Percentiles rank a stretch among this genome's conserved stretches.
Conservation (phyloP, 2,888 invertebrate species). For the Melinaea marsaeus region DNA sequence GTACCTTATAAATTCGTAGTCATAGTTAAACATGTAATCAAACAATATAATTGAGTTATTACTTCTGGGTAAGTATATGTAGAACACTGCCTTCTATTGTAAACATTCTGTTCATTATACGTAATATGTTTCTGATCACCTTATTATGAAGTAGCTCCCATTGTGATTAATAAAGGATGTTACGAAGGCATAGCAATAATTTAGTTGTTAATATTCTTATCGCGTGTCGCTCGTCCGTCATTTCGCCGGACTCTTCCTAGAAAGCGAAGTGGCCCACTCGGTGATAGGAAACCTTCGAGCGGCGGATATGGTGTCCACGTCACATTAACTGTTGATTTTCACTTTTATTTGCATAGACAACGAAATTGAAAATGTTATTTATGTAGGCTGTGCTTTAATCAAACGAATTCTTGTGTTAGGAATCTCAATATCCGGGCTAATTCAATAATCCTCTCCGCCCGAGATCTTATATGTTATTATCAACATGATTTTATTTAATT, state of each 20-base stretch:
- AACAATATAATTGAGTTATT: neutral
- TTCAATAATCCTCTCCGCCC: too few relatives aligned
- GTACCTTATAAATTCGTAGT: constrained; percentile 31
- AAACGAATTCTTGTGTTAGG: too few relatives aligned
- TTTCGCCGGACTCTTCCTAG: constrained; percentile 66
- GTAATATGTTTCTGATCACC: constrained; percentile 18
- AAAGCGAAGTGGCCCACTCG: constrained; percentile 66
- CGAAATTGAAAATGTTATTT: constrained; percentile 31
- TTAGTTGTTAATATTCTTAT: constrained; percentile 55
- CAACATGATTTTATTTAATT: too few relatives aligned
- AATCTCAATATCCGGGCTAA: too few relatives aligned
- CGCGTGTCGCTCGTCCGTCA: constrained; percentile 50
- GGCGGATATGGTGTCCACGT: constrained; percentile 53
- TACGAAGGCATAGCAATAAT: constrained; percentile 40
- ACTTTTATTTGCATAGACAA: constrained; percentile 55
- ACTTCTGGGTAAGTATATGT: neutral
- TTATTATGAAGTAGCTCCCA: constrained; percentile 22
- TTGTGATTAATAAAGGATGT: constrained; percentile 50
- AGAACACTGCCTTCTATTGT: neutral
- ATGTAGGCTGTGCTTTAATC: constrained; percentile 32
- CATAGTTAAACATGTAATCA: constrained; percentile 30
- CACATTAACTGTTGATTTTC: constrained; percentile 64
- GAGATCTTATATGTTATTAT: too few relatives aligned
- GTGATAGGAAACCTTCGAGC: constrained; percentile 44
- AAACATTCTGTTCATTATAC: constrained; percentile 20